Evolutionary conservation across 2,888 invertebrate genomes (phyloP), one percentile per base, ranked within the genome.

Genomic region (Selenia dentaria): DNA sequence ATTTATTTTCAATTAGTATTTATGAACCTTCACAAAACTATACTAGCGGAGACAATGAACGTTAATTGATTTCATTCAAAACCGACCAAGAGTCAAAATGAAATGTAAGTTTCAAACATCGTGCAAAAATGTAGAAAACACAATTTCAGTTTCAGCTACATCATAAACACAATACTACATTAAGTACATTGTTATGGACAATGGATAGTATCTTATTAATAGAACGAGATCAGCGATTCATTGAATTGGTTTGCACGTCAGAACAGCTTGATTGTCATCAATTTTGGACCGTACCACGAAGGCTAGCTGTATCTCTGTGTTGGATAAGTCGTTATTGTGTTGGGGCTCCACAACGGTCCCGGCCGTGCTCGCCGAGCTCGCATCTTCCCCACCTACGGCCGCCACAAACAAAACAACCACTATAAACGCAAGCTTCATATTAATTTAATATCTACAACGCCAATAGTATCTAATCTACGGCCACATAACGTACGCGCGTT

Each of bases 211-310:
- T 39, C 13, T 25, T 24, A 40, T 40, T 22, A 33, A 10, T 11
- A 16, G 4, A 29, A 1, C n/a, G 9, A 14, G 33, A 45, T 49
- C 25, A 33, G 33, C 35, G 41, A 38, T 44, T 37, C 13, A 29
- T 51, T 33, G 18, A 38, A 35, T 34, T 8, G 25, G 16, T 25
- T 25, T 28, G 8, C 43, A 57, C 43, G 41, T 31, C 2, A 5
- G 32, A 16, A 11, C 37, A 39, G 44, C 50, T 55, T 57, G 67
- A 69, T 65, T 57, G 57, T 25, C 39, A 55, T 27, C 44, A 38
- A 48, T 52, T 32, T 14, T 45, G 64, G 54, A 58, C 52, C 40
- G 44, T 85, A 89, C 89, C 87, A 70, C 80, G 72, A 83, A 86
- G 45, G 77, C 78, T 54, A 74, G 70, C 51, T 80, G 48, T 54